Percentiles rank a stretch among this genome's conserved stretches.
Conservation (phyloP, 1,140 invertebrate genomes). For the Stratiolaelaps scimitus region DNA sequence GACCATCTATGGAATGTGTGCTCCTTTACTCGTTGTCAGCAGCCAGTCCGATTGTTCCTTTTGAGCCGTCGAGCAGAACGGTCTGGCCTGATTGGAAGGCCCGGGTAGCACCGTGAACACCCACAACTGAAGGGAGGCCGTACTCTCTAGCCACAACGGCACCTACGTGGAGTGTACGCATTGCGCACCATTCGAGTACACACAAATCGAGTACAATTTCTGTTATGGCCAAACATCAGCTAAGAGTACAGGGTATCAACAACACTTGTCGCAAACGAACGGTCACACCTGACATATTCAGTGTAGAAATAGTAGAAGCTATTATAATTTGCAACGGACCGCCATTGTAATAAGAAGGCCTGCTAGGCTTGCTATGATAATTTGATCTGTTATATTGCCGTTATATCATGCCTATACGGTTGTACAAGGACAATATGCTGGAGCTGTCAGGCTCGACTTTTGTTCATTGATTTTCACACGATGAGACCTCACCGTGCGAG, state of each 20-base stretch:
- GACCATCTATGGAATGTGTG: not conserved
- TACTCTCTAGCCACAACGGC: constrained; percentile 77
- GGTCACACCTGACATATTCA: constrained; percentile 3
- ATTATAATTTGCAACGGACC: too few species aligned
- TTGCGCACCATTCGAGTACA: too few species aligned
- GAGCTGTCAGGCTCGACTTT: constrained; percentile 7
- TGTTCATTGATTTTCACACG: constrained; percentile 10
- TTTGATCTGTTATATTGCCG: not conserved
- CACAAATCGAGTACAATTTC: not conserved
- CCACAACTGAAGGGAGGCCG: constrained; percentile 66
- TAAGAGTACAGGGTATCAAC: too few species aligned
- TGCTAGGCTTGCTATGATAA: not conserved
- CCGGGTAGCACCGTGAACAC: constrained; percentile 53
- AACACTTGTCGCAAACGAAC: too few species aligned
- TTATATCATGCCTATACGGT: not conserved
- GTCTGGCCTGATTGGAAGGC: constrained; percentile 53
- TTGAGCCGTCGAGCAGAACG: constrained; percentile 36
- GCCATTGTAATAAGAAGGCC: too few species aligned
- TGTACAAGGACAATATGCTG: not conserved
- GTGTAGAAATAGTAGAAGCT: too few species aligned
- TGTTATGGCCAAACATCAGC: too few species aligned
- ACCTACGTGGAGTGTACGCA: too few species aligned
- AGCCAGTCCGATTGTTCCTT: constrained; percentile 32
- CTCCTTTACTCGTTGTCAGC: too few species aligned
- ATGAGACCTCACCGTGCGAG: constrained; percentile 54